Evolutionary conservation across 92 coral and sea anemone species (phyloP), one percentile per base, ranked within the genome.

Genomic region (Galaxea fascicularis): DNA sequence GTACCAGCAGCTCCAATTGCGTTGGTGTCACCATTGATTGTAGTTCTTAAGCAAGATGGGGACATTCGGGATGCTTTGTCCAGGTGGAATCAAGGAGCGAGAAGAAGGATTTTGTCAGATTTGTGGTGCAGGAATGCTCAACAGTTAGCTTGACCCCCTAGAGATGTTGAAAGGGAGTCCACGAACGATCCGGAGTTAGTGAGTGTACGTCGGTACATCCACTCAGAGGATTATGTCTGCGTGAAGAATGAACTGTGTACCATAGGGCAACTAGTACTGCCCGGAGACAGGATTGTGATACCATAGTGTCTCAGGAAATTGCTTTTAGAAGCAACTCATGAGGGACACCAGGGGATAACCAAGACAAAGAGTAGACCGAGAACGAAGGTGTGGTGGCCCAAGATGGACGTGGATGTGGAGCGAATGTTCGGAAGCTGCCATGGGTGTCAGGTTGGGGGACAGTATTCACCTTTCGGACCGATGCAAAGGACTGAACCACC

Each of bases 11-110:
- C 54, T 84, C n/a, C n/a, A n/a, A n/a, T n/a, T n/a, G n/a, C n/a
- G n/a, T n/a, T n/a, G n/a, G n/a, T n/a, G n/a, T n/a, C 92, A 20
- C 89, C 82, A 22, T 31, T 85, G 24, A 82, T 87, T 7, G 82
- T 84, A 10, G 82, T 65, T 18, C 84, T 73, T 8, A 90, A 85
- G 45, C 31, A 83, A 15, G 84, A 85, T 58, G 90, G 85, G 64
- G 85, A 76, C 71, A 74, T 83, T n/a, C n/a, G n/a, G n/a, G n/a
- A n/a, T n/a, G n/a, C n/a, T n/a, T n/a, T n/a, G n/a, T n/a, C n/a
- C n/a, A n/a, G n/a, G n/a, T n/a, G n/a, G n/a, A n/a, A n/a, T n/a
- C n/a, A n/a, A n/a, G n/a, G n/a, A n/a, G n/a, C n/a, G n/a, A n/a
- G n/a, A n/a, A n/a, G n/a, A n/a, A n/a, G n/a, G n/a, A n/a, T n/a